Evolutionary conservation across 2,797 vertebrate genomes (phyloP).

Genomic region (Cuculus canorus): DNA sequence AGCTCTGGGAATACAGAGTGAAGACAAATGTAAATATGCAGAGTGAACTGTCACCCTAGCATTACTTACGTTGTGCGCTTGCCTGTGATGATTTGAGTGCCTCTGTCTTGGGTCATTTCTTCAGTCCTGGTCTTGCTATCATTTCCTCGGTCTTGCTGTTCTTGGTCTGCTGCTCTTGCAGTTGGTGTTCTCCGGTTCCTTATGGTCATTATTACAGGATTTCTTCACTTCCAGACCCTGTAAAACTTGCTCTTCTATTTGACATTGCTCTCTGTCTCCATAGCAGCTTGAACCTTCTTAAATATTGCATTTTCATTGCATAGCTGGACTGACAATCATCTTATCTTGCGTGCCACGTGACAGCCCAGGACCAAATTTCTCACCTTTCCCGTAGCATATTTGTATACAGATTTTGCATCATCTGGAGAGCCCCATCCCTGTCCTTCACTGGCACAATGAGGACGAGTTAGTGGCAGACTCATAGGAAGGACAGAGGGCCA

Average conservation of each 20-base stretch:
- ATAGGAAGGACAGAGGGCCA: fast-evolving
- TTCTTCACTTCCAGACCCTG: background rate
- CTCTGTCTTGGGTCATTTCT: background rate
- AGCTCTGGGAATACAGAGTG: background rate
- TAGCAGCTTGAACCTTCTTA: background rate
- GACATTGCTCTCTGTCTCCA: background rate
- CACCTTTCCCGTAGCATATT: background rate
- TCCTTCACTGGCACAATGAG: background rate
- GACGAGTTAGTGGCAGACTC: background rate
- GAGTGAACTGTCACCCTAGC: background rate
- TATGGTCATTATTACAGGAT: background rate
- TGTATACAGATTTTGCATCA: background rate
- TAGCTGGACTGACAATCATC: too few species aligned
- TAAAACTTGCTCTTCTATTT: background rate
- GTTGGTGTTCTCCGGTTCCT: background rate
- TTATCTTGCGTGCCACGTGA: too few species aligned
- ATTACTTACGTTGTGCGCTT: background rate
- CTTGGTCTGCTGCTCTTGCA: background rate
- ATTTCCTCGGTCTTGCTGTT: background rate
- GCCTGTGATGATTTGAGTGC: background rate
- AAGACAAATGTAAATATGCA: constrained; percentile 6
- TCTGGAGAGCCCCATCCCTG: background rate
- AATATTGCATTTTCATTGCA: too few species aligned
- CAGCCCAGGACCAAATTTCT: background rate
- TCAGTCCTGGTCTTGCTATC: background rate